These are phyloP conservation scores for Tanytarsus gracilentus DNA, from an alignment of 2,888 invertebrate species.

Conservation along the genomic window DNA sequence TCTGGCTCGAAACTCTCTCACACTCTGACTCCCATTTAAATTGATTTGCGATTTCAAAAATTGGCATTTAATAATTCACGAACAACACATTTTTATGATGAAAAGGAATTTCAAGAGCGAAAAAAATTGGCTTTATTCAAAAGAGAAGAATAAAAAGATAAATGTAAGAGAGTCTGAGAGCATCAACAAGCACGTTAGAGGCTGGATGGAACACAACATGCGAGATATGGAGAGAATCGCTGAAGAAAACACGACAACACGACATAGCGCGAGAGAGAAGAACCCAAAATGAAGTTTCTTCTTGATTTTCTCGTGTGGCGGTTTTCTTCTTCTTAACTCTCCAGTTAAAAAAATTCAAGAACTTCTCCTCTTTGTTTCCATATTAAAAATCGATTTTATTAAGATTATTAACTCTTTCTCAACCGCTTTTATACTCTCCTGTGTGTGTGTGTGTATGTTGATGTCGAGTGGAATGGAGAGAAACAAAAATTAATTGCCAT, in stretches of 20 bases:
- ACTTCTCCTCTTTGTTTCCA: conserved; percentile 16
- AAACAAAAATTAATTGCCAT: conserved; percentile 21
- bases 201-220: too few relatives aligned
- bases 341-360: not conserved
- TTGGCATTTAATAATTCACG: not conserved
- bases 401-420: conserved; percentile 21
- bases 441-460: conserved; percentile 15
- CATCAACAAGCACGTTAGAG: not conserved
- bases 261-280: not conserved
- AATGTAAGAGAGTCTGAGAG: conserved; percentile 9
- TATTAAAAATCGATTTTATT: conserved; percentile 27
- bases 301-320: conserved; percentile 1
- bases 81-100: not conserved
- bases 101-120: not conserved
- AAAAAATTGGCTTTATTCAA: not conserved
- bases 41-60: too few relatives aligned
- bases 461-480: not conserved
- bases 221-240: too few relatives aligned
- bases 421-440: too few relatives aligned
- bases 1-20: too few relatives aligned
- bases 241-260: not conserved
- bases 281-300: conserved; percentile 19
- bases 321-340: not conserved
- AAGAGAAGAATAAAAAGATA: conserved; percentile 5
- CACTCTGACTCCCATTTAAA: too few relatives aligned